Base-by-base conservation (phyloP, 1,140 invertebrate genomes). In the Phymorhynchus buccinoides region DNA sequence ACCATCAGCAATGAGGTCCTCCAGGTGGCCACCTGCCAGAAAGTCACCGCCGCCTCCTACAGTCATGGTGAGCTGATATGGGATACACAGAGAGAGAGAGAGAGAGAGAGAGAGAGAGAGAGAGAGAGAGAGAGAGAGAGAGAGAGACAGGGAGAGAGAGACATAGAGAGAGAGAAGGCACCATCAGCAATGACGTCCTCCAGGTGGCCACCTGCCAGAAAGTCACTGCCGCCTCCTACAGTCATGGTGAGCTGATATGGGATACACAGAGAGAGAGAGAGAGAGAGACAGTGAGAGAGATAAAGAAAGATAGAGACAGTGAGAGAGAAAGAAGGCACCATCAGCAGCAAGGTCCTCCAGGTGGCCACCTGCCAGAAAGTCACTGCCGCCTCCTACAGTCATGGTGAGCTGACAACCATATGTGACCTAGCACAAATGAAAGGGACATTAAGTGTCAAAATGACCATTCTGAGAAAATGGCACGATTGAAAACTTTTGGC, bases 231-330 rank as follows among this genome's bases (percentile, higher is more conserved):
- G 92, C 92, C 39, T 85, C 73, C 16, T 92, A 89, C 87, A 89
- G 77, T 78, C 91, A 92, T 79, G 90, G 92, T 92, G 87, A 62
- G 84, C n/a, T n/a, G n/a, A n/a, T n/a, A n/a, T n/a, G n/a, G n/a
- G n/a, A n/a, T n/a, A n/a, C n/a, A n/a, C n/a, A n/a, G n/a, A n/a
- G n/a, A n/a, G n/a, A n/a, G n/a, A n/a, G n/a, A n/a, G n/a, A n/a
- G n/a, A n/a, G n/a, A n/a, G n/a, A n/a, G n/a, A n/a, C n/a, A n/a
- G n/a, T n/a, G n/a, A n/a, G n/a, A n/a, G n/a, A n/a, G n/a, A n/a
- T n/a, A n/a, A n/a, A n/a, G n/a, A n/a, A n/a, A n/a, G n/a, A n/a
- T n/a, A n/a, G n/a, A n/a, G n/a, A n/a, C n/a, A n/a, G n/a, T n/a
- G n/a, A n/a, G n/a, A n/a, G 81, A 85, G 44, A 90, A 90, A 14